Base-by-base conservation (phyloP, 2,113 vertebrate genomes). In the Gymnogyps californianus region DNA sequence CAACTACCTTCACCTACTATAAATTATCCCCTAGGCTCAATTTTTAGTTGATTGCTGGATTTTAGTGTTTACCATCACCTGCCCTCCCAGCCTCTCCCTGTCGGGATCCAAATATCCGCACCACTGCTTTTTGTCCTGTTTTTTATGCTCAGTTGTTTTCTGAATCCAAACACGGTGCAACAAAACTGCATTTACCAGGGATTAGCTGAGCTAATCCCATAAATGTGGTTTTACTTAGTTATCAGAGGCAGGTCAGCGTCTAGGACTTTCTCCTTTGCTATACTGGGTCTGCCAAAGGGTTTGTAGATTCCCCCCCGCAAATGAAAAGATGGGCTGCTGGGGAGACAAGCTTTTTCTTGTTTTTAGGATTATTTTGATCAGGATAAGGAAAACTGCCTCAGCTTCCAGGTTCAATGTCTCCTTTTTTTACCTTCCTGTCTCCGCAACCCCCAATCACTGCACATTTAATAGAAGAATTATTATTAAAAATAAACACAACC, bases 131-230 rank as follows among this genome's bases (percentile, higher is more conserved):
- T 92, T 55, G 36, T 62, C 58, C 62, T 83, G 59, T 2, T 38
- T 92, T 90, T 82, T 66, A 3, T 55, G 55, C 72, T n/a, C 2
- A 7, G 16, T 85, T 90, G 69, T 71, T 96, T 91, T 78, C 81
- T 71, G 65, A 67, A 34, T 92, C 65, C 92, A 84, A 75, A 86
- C 67, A 75, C 1, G 15, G 76, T 66, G 72, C 95, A 88, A 67
- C 36, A 81, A 87, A 92, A 92, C 80, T 81, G 67, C 67, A 20
- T 87, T 95, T 92, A 81, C 59, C 32, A 61, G 76, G 87, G 90
- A 90, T 95, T 93, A 95, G 20, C 38, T 47, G 49, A 64, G 51
- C 47, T 94, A 90, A 96, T 95, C 83, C 90, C 72, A 66, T 95
- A 92, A 96, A 62, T 64, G 55, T 64, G 58, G 52, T 71, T 96